Percentiles rank a stretch among this genome's conserved stretches.
Conservation (phyloP, 2,113 vertebrate genomes). For the Pandion haliaetus region DNA sequence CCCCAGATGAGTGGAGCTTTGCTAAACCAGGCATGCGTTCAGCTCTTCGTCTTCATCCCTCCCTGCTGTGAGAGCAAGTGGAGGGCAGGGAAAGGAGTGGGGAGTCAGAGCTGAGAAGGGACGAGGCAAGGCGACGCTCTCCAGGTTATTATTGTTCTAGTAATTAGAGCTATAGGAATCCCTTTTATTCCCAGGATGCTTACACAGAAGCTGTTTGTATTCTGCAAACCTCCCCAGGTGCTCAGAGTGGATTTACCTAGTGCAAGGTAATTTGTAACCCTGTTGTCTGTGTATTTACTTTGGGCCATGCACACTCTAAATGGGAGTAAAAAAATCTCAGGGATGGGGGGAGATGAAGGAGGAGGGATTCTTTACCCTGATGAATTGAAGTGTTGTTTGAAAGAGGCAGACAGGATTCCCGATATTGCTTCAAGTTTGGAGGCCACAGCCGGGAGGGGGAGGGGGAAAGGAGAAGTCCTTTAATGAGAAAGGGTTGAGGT, state of each 20-base stretch:
- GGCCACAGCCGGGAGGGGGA: not conserved
- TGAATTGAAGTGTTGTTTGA: conserved; percentile 60
- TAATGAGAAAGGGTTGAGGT: conserved; percentile 42
- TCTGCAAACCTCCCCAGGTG: not conserved
- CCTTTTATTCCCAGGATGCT: not conserved
- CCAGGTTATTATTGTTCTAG: conserved; percentile 8
- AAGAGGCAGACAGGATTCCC: conserved; percentile 48
- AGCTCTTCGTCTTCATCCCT: not conserved
- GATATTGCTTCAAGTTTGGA: not conserved
- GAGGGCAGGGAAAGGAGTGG: not conserved
- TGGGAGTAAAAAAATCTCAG: not conserved
- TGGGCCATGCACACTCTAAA: not conserved
- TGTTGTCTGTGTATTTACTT: conserved; percentile 33
- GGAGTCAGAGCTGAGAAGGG: not conserved
- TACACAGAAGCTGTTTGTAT: conserved; percentile 13
- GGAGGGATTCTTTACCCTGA: conserved; percentile 22
- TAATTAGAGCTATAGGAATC: conserved; percentile 29
- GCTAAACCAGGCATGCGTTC: not conserved
- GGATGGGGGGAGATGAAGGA: not conserved
- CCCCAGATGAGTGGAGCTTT: not conserved
- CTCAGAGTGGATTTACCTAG: conserved; percentile 2
- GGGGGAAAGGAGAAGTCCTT: conserved; percentile 37
- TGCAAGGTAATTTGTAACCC: conserved; percentile 39
- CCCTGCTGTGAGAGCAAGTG: conserved; percentile 34
- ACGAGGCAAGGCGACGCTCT: not conserved